Evolutionary conservation across 2,888 invertebrate species (phyloP).

Genomic region (Agonopterix alstromeriana): DNA sequence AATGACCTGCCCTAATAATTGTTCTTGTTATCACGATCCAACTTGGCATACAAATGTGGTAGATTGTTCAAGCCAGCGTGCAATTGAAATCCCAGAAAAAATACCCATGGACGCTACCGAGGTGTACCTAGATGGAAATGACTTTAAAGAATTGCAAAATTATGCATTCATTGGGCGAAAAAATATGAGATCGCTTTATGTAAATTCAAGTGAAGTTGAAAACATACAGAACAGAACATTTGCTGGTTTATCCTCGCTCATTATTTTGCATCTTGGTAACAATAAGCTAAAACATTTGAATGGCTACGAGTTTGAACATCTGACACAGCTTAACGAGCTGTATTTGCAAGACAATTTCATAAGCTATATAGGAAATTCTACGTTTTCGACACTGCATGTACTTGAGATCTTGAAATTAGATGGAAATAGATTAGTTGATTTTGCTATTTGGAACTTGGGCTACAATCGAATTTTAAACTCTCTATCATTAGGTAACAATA

Average conservation of each 20-base stretch:
- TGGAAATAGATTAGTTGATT: slow-evolving; percentile 87
- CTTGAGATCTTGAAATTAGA: slow-evolving; percentile 88
- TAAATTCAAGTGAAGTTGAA: slow-evolving; percentile 90
- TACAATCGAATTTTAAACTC: slow-evolving; percentile 81
- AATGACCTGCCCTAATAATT: slow-evolving; percentile 96
- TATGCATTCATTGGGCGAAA: slow-evolving; percentile 94
- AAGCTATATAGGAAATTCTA: slow-evolving; percentile 84
- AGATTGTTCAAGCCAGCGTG: slow-evolving; percentile 89
- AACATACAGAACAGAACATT: slow-evolving; percentile 92
- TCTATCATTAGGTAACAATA: slow-evolving; percentile 87
- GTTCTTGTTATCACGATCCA: slow-evolving; percentile 96
- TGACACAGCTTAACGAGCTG: slow-evolving; percentile 87
- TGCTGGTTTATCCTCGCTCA: slow-evolving; percentile 87
- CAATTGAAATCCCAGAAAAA: slow-evolving; percentile 86
- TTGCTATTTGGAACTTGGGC: slow-evolving; percentile 85
- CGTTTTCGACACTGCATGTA: slow-evolving; percentile 84
- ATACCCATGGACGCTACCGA: slow-evolving; percentile 97
- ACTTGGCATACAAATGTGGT: slow-evolving; percentile 95
- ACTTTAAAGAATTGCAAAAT: slow-evolving; percentile 88
- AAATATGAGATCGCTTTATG: slow-evolving; percentile 90
- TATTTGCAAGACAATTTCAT: slow-evolving; percentile 92
- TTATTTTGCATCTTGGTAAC: slow-evolving; percentile 89
- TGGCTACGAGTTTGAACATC: slow-evolving; percentile 90
- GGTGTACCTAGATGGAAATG: slow-evolving; percentile 93
- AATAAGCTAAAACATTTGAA: slow-evolving; percentile 87